Percentiles rank a stretch among this genome's conserved stretches.
These are phyloP conservation scores for Acheta domesticus DNA, from an alignment of 2,888 invertebrate genomes.

Conservation along the genomic window DNA sequence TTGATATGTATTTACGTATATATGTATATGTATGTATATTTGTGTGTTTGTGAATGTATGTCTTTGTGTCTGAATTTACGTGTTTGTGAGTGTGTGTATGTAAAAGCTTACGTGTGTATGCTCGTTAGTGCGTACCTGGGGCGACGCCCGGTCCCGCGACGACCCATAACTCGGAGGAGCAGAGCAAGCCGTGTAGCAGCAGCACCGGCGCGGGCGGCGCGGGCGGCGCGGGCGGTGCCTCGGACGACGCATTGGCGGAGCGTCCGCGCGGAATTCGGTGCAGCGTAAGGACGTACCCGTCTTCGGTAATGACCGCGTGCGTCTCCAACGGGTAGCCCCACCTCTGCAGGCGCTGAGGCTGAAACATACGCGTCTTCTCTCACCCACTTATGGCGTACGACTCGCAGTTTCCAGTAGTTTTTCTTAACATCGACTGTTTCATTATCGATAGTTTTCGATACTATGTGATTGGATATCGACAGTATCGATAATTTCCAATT, in stretches of 20 bases:
- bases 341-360: neutral
- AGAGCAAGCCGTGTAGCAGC: neutral
- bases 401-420: no score
- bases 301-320: neutral
- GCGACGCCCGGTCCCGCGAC: neutral
- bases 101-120: no score
- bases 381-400: no score
- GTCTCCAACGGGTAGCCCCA: neutral
- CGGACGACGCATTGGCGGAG: neutral
- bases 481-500: no score
- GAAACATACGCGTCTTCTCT: neutral
- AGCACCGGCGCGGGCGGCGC: neutral
- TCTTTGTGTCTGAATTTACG: no score
- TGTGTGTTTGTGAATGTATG: no score
- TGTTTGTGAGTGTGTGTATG: no score
- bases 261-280: neutral
- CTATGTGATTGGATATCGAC: no score
- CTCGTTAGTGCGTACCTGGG: neutral
- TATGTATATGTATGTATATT: no score
- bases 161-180: neutral
- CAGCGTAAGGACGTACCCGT: neutral
- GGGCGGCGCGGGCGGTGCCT: neutral
- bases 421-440: no score
- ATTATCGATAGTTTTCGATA: no score
- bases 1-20: no score